phyloP scores from a whole-genome alignment of 2,113 vertebrate species.

The Gnathonemus longibarbis region DNA sequence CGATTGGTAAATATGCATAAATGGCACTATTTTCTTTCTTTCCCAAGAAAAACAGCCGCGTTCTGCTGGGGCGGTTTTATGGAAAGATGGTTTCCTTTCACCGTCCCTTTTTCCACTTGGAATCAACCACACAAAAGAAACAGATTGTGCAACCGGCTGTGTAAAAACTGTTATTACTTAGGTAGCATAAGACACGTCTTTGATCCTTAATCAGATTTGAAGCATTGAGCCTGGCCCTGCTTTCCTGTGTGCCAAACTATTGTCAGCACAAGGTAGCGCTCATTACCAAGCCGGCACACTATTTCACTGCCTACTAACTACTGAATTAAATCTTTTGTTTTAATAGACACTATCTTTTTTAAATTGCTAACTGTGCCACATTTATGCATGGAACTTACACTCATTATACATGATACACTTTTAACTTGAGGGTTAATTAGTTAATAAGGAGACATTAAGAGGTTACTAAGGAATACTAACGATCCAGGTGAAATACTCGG shows the following conservation, averaged over 20 bases:
- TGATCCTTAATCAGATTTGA: neutral
- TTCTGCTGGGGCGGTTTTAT: neutral
- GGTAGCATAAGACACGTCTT: neutral
- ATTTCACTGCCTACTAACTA: neutral
- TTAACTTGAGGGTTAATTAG: neutral
- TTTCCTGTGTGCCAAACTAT: neutral
- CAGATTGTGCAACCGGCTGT: neutral
- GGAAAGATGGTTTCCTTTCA: neutral
- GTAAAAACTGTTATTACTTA: neutral
- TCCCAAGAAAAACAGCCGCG: neutral
- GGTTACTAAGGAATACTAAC: neutral
- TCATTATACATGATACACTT: neutral
- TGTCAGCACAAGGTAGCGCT: neutral
- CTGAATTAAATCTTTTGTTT: neutral
- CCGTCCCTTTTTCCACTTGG: neutral
- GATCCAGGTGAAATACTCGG: neutral
- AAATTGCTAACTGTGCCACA: neutral
- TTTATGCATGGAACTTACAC: neutral
- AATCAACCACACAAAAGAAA: neutral
- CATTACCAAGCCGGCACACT: neutral
- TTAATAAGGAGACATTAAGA: neutral
- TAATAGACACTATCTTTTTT: neutral
- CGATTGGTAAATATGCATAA: neutral
- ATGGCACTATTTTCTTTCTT: neutral
- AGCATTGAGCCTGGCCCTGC: neutral